Base-by-base conservation (phyloP, 2,797 vertebrate species). In the Pogoniulus pusillus region DNA sequence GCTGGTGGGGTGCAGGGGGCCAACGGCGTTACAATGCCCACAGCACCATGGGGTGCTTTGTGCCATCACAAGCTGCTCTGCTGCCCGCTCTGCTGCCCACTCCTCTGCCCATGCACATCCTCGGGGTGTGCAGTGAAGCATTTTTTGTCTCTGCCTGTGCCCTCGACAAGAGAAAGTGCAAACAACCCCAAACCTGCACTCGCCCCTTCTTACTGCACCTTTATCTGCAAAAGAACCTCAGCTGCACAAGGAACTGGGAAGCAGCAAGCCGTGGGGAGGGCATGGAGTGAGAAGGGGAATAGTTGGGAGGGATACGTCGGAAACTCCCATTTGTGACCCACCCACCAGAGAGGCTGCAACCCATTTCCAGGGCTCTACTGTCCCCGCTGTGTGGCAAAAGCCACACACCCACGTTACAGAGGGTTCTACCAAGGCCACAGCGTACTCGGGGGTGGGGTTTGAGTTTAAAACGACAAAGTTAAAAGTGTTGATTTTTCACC, bases 311-410 rank as follows among this genome's bases (percentile, higher is more conserved):
- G 2, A 10, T 6, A 6, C 64, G 12, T 32, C n/a, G n/a, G 55
- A 68, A 9, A 5, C 17, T 19, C 6, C 49, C 5, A 2, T 5
- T 59, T 3, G n/a, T 29, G 43, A 39, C 29, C 43, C 51, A 17
- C 18, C 19, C 7, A 53, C 75, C 27, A 72, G 15, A 23, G 47
- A 16, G 12, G 6, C 24, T 37, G 13, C 2, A 62, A 29, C 19
- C 3, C n/a, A 35, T 47, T n/a, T 35, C 23, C 74, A 27, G 47
- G 29, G 10, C 9, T 30, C 24, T 0, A 0, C 2, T 4, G 24
- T 13, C 20, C 18, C 27, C 19, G 9, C 10, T 3, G 3, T 16
- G 29, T 9, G 49, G 55, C 18, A 68, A 82, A 74, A 39, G 55
- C 39, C 53, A 23, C 20, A 47, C 10, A 11, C 45, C 45, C 45